A percentile compares a stretch with the other conserved stretches of the same genome.
phyloP scores from a whole-genome alignment of 1,140 invertebrate species.

The Halesus radiatus region DNA sequence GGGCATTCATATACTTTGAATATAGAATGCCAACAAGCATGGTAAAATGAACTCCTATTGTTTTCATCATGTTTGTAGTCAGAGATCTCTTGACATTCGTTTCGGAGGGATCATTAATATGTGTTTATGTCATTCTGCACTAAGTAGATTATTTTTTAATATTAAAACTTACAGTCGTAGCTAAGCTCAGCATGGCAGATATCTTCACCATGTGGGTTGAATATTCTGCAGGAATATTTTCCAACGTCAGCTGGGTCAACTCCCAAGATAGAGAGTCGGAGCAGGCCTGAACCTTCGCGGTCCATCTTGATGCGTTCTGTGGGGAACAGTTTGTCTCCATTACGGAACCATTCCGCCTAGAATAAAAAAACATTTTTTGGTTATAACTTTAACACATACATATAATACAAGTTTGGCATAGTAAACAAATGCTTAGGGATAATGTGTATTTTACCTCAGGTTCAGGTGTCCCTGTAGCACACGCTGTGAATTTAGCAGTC shows the following conservation, averaged over 20 bases:
- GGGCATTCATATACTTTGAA: too few relatives aligned
- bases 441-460: slow-evolving; percentile 74
- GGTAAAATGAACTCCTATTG: too few relatives aligned
- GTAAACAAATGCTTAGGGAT: too few relatives aligned
- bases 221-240: slow-evolving; percentile 84
- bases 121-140: too few relatives aligned
- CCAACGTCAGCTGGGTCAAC: slow-evolving; percentile 85
- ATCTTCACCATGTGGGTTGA: slow-evolving; percentile 87
- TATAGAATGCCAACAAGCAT: too few relatives aligned
- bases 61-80: too few relatives aligned
- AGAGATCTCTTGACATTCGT: too few relatives aligned
- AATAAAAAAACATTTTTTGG: background rate
- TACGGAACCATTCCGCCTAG: slow-evolving; percentile 76
- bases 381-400: too few relatives aligned
- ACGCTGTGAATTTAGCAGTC: slow-evolving; percentile 92
- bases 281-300: slow-evolving; percentile 83
- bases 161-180: slow-evolving; percentile 81
- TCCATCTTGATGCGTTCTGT: slow-evolving; percentile 87
- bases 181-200: slow-evolving; percentile 85
- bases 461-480: slow-evolving; percentile 86
- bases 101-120: too few relatives aligned
- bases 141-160: too few relatives aligned
- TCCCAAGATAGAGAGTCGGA: slow-evolving; percentile 82
- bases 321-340: slow-evolving; percentile 83
- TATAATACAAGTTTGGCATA: too few relatives aligned